Percentiles rank a stretch among this genome's conserved stretches.
Evolutionary conservation across 1,140 invertebrate species (phyloP).

Genomic region (Nephotettix cincticeps): DNA sequence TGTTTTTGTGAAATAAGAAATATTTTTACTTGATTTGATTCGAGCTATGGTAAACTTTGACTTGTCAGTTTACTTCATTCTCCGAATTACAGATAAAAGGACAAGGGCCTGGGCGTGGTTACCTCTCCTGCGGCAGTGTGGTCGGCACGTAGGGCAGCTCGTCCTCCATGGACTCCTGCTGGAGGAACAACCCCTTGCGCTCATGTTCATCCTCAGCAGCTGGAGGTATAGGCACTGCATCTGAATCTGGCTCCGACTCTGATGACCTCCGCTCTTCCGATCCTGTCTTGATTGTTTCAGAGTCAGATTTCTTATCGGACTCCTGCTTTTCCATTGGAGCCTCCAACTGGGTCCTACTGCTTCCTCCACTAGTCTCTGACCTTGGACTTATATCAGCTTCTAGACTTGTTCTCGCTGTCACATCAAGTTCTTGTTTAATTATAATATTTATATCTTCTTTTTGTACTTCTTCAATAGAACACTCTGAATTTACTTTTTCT

Average conservation of each 20-base stretch:
- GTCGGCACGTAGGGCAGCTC: slow-evolving; percentile 86
- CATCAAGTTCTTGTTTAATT: slow-evolving; percentile 9
- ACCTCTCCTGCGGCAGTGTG: slow-evolving; percentile 73
- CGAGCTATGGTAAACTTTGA: too few species aligned
- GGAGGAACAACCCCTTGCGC: slow-evolving; percentile 70
- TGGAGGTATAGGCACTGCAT: slow-evolving; percentile 52
- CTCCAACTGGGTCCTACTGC: neutral
- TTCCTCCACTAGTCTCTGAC: neutral
- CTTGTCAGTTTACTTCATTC: too few species aligned
- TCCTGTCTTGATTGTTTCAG: slow-evolving; percentile 22
- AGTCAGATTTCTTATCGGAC: slow-evolving; percentile 5
- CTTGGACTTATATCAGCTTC: neutral
- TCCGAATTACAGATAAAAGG: too few species aligned
- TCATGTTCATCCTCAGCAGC: slow-evolving; percentile 58
- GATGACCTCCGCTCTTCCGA: slow-evolving; percentile 65
- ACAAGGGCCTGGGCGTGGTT: too few species aligned
- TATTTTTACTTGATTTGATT: too few species aligned
- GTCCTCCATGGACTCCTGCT: slow-evolving; percentile 82
- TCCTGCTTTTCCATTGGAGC: neutral
- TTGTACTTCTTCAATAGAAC: slow-evolving; percentile 1
- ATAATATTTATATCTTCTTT: slow-evolving; percentile 11
- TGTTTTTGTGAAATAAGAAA: too few species aligned
- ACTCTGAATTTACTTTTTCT: neutral
- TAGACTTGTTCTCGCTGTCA: neutral
- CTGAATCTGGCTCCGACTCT: slow-evolving; percentile 72